Conservation (phyloP, 2,797 vertebrate species). For the Pipistrellus nathusii region DNA sequence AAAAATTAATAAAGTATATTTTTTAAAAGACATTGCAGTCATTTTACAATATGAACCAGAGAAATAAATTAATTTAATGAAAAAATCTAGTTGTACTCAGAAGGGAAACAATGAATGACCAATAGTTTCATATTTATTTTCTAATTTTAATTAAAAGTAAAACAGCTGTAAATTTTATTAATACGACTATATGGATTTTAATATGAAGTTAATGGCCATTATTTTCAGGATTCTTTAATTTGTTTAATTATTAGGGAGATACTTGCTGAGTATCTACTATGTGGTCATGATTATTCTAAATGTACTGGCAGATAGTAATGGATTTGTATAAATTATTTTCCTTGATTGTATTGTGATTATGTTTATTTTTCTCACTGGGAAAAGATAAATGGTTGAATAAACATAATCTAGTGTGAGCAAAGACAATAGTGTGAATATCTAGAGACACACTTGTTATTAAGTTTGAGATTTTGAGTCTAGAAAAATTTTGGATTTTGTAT, state of each 20-base stretch:
- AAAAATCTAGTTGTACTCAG: slow-evolving; percentile 19
- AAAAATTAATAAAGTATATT: too few species aligned
- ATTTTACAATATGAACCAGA: background rate
- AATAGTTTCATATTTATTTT: background rate
- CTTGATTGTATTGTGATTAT: slow-evolving; percentile 11
- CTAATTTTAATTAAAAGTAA: slow-evolving; percentile 47
- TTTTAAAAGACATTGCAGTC: background rate
- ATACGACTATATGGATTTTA: background rate
- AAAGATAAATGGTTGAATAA: background rate
- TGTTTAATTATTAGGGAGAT: background rate
- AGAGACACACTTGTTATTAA: slow-evolving; percentile 18
- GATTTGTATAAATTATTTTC: background rate
- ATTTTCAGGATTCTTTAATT: background rate
- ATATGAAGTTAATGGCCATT: background rate
- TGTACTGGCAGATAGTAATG: background rate
- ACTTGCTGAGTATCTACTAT: background rate
- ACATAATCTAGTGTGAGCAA: background rate
- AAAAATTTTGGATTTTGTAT: background rate
- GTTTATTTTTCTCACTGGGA: background rate
- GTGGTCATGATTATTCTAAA: slow-evolving; percentile 25
- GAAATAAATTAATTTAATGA: slow-evolving; percentile 30
- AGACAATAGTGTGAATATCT: background rate
- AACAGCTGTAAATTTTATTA: slow-evolving; percentile 7
- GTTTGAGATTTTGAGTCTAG: slow-evolving; percentile 25
- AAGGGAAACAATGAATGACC: slow-evolving; percentile 12